phyloP scores from a whole-genome alignment of 2,888 invertebrate genomes.

The Rhamnusium bicolor region DNA sequence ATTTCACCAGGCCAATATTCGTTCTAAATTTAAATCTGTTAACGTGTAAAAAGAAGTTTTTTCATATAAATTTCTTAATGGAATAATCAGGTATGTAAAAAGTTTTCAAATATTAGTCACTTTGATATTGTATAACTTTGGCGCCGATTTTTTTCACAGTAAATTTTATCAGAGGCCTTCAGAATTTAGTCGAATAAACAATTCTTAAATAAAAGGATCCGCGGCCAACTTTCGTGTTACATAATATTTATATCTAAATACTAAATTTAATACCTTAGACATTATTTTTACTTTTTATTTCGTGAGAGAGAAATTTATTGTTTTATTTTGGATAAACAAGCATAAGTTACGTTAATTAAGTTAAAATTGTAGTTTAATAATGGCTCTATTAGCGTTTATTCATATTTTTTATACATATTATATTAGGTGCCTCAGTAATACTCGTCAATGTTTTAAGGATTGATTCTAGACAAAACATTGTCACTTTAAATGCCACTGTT shows the following conservation, averaged over 20 bases:
- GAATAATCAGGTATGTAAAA: background rate
- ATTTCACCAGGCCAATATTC: constrained; percentile 12
- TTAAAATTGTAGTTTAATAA: too few species aligned
- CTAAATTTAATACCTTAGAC: background rate
- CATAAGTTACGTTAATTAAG: too few species aligned
- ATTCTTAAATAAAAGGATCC: background rate
- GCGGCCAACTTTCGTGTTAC: background rate
- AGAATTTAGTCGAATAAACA: background rate
- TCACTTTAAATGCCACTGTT: too few species aligned
- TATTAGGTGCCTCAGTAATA: too few species aligned
- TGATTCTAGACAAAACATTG: too few species aligned
- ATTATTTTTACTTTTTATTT: background rate
- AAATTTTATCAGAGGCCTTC: background rate
- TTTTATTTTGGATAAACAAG: too few species aligned
- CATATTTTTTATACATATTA: too few species aligned
- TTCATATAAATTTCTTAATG: background rate
- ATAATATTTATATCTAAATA: background rate
- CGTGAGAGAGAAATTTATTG: too few species aligned
- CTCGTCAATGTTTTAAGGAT: too few species aligned
- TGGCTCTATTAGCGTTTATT: too few species aligned
- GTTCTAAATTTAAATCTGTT: constrained; percentile 22
- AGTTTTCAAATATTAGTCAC: background rate
- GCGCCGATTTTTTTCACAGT: background rate
- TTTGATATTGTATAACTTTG: background rate
- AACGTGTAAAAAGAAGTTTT: background rate